Evolutionary conservation across 2,888 invertebrate genomes (phyloP).

Genomic region (Lapara coniferarum): DNA sequence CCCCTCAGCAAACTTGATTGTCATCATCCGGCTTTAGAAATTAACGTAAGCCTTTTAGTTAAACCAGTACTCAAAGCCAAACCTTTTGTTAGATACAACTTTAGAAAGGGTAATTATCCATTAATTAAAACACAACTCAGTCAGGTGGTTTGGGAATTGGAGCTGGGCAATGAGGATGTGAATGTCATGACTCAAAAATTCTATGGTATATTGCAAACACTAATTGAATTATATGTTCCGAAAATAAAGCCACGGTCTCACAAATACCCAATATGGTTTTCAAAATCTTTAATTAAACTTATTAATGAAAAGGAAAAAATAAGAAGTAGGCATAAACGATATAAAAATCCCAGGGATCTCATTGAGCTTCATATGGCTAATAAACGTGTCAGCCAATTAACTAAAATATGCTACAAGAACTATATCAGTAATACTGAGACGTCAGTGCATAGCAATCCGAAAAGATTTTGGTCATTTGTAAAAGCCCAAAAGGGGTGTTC

Average conservation of each 20-base stretch:
- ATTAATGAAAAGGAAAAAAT: background rate
- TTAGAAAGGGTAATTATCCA: too few relatives aligned
- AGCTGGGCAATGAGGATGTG: too few relatives aligned
- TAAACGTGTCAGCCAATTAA: background rate
- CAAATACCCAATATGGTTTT: background rate
- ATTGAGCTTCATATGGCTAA: background rate
- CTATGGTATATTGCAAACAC: background rate
- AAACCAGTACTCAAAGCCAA: too few relatives aligned
- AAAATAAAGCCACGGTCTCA: background rate
- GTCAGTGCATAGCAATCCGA: background rate
- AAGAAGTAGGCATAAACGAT: too few relatives aligned
- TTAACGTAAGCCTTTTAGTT: too few relatives aligned
- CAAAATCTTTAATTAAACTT: background rate
- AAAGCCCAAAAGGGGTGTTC: background rate
- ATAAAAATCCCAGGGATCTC: background rate
- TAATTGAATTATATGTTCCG: background rate
- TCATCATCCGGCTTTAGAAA: too few relatives aligned
- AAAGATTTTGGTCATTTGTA: slow-evolving; percentile 1
- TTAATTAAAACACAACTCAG: too few relatives aligned
- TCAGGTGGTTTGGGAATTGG: too few relatives aligned
- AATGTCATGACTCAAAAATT: background rate
- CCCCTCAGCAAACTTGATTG: background rate
- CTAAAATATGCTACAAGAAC: background rate
- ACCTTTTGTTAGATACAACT: too few relatives aligned
- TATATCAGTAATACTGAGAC: background rate